Evolutionary conservation across 2,113 vertebrate genomes (phyloP).

Genomic region (Nothocercus nigrocapillus): DNA sequence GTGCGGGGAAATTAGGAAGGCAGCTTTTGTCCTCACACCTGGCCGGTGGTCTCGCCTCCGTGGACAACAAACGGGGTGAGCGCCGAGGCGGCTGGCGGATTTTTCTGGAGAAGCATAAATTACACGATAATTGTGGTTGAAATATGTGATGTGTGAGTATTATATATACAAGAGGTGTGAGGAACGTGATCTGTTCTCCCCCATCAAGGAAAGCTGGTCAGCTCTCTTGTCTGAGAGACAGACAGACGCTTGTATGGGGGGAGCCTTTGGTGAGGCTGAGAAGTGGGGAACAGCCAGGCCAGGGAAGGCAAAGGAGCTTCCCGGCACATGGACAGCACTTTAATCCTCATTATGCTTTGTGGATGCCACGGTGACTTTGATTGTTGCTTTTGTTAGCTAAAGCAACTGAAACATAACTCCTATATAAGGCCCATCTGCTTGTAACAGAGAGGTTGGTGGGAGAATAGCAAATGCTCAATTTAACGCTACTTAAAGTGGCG

Average conservation of each 20-base stretch:
- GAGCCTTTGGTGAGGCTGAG: not conserved
- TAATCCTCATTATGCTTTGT: slow-evolving; percentile 27
- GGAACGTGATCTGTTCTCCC: not conserved
- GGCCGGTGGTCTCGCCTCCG: not conserved
- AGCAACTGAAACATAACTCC: not conserved
- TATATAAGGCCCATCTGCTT: slow-evolving; percentile 20
- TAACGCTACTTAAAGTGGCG: not conserved
- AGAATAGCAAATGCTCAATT: not conserved
- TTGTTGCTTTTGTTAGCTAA: slow-evolving; percentile 29
- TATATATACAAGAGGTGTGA: not conserved
- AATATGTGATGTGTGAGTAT: not conserved
- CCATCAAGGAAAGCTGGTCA: not conserved
- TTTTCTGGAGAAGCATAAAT: slow-evolving; percentile 40
- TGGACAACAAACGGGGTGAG: not conserved
- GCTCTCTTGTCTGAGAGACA: not conserved
- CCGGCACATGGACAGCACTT: not conserved
- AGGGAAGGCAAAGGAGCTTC: slow-evolving; percentile 38
- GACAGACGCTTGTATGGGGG: not conserved
- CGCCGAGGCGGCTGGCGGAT: not conserved
- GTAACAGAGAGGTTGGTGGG: not conserved
- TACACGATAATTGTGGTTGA: slow-evolving; percentile 4
- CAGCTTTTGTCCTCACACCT: slow-evolving; percentile 60
- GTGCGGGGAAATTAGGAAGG: slow-evolving; percentile 19
- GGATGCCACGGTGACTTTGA: not conserved
- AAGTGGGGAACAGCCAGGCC: not conserved